A percentile compares a stretch with the other conserved stretches of the same genome.
Conservation (phyloP, 2,888 invertebrate genomes). For the Halocaridina rubra region DNA sequence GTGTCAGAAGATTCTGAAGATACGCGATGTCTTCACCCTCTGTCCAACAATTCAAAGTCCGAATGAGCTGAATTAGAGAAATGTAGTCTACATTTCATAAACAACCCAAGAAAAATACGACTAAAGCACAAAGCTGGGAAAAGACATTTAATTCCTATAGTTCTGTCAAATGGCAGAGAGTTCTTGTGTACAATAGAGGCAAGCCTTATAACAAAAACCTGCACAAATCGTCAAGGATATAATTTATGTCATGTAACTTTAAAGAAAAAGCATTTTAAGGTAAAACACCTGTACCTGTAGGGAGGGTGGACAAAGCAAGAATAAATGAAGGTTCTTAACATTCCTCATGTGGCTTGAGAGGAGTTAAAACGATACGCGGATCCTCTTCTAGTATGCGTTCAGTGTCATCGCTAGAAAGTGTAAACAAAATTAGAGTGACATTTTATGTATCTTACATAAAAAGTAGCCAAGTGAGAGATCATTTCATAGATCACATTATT, state of each 20-base stretch:
- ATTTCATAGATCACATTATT: too few species aligned
- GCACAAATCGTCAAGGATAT: neutral
- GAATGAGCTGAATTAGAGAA: too few species aligned
- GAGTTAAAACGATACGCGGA: constrained; percentile 55
- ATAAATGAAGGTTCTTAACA: constrained; percentile 32
- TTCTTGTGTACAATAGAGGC: neutral
- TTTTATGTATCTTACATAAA: too few species aligned
- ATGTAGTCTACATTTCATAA: neutral
- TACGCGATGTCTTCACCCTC: constrained; percentile 1
- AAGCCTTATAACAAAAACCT: neutral
- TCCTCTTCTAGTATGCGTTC: constrained; percentile 57
- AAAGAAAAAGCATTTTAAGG: neutral
- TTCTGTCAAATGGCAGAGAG: neutral
- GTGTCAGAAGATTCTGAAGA: too few species aligned
- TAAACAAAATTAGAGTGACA: too few species aligned
- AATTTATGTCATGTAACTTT: neutral
- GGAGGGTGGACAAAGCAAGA: constrained; percentile 13
- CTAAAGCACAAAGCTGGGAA: neutral
- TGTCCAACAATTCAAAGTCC: constrained; percentile 25
- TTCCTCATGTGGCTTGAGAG: constrained; percentile 54
- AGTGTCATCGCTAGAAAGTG: constrained; percentile 54
- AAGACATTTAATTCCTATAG: neutral
- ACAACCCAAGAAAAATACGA: neutral
- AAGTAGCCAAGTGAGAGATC: too few species aligned
- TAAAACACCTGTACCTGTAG: constrained; percentile 33